Conservation (phyloP, 2,797 vertebrate species). For the Gymnothorax javanicus region DNA sequence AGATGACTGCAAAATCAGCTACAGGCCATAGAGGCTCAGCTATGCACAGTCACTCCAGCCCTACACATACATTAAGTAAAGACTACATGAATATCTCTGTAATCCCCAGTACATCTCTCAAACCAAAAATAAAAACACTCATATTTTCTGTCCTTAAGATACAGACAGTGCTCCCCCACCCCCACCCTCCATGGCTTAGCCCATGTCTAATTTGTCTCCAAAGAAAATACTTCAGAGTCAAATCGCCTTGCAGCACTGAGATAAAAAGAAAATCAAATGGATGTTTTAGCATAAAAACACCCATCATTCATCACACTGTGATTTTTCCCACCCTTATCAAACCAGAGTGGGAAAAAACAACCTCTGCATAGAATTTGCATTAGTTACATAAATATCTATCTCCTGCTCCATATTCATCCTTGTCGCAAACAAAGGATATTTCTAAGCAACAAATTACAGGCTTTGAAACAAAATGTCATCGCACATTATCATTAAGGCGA, state of each 20-base stretch:
- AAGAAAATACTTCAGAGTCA: not conserved
- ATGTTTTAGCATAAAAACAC: conserved; percentile 18
- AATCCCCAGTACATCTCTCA: not conserved
- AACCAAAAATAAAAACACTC: not conserved
- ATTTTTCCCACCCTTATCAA: conserved; percentile 9
- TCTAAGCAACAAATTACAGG: conserved; percentile 23
- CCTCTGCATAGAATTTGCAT: conserved; percentile 5
- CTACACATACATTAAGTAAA: not conserved
- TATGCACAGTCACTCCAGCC: not conserved
- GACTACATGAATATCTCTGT: not conserved
- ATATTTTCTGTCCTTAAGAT: not conserved
- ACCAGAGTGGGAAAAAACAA: not conserved
- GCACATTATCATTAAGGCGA: conserved; percentile 16
- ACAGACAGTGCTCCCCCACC: not conserved
- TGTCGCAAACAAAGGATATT: conserved; percentile 22
- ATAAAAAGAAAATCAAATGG: conserved; percentile 28
- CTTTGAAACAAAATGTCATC: conserved; percentile 27
- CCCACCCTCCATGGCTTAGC: not conserved
- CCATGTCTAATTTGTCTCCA: not conserved
- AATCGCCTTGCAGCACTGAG: not conserved
- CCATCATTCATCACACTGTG: conserved; percentile 28
- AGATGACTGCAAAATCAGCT: not conserved
- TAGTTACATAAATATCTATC: conserved; percentile 10
- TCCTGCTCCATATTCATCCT: conserved; percentile 13
- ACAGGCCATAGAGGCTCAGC: not conserved